phyloP scores from a whole-genome alignment of 2,113 vertebrate genomes.

The Hydrolagus affinis region DNA sequence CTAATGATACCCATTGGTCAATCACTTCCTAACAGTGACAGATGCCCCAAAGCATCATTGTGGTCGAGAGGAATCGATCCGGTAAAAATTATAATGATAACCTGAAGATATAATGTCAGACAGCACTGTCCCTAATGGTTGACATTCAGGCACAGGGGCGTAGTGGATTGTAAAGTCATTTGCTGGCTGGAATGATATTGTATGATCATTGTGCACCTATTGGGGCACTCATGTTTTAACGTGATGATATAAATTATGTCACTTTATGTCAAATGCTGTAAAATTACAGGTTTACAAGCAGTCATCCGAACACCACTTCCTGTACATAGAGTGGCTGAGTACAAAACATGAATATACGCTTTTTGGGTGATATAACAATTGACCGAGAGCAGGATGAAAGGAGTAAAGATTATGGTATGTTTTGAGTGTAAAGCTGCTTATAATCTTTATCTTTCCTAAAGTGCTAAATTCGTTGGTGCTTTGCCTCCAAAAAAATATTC shows the following conservation, averaged over 20 bases:
- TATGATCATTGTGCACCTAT: slow-evolving; percentile 12
- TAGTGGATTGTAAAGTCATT: slow-evolving; percentile 57
- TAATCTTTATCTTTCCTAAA: background rate
- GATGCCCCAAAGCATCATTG: slow-evolving; percentile 79
- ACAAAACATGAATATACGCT: background rate
- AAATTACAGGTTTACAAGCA: background rate
- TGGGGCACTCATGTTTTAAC: slow-evolving; percentile 13
- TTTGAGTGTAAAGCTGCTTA: background rate
- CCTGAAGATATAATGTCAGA: slow-evolving; percentile 81
- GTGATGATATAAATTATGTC: slow-evolving; percentile 29
- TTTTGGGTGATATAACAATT: slow-evolving; percentile 6
- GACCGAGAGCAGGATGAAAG: slow-evolving; percentile 11
- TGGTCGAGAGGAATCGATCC: slow-evolving; percentile 76
- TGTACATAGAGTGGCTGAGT: background rate
- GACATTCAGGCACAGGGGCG: slow-evolving; percentile 60
- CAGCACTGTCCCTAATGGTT: slow-evolving; percentile 64
- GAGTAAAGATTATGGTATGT: background rate
- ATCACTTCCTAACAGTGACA: slow-evolving; percentile 78
- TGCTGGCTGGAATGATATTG: slow-evolving; percentile 39
- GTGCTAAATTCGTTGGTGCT: background rate
- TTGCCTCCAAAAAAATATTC: background rate
- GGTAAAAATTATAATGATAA: slow-evolving; percentile 81
- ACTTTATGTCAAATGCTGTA: slow-evolving; percentile 27
- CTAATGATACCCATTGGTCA: slow-evolving; percentile 92
- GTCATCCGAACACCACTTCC: background rate